Evolutionary conservation across 2,888 invertebrate genomes (phyloP).

Genomic region (Brenthis hecate): DNA sequence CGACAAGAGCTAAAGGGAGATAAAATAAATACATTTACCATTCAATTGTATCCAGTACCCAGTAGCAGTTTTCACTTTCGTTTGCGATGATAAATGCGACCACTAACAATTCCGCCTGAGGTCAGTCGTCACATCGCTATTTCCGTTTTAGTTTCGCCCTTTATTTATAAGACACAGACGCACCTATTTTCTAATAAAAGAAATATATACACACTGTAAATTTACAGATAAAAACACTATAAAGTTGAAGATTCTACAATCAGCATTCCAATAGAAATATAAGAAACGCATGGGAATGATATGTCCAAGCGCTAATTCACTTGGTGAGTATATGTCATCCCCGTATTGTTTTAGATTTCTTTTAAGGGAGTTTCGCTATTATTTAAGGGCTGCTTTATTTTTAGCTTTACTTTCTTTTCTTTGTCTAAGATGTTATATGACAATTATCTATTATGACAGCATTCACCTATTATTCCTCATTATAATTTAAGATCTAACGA

Average conservation of each 20-base stretch:
- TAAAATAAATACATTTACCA: slow-evolving; percentile 49
- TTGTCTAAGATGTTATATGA: slow-evolving; percentile 18
- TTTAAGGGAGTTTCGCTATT: too few relatives aligned
- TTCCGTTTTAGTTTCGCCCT: slow-evolving; percentile 61
- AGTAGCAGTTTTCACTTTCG: slow-evolving; percentile 72
- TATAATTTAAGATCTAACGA: slow-evolving; percentile 55
- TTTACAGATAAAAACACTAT: too few relatives aligned
- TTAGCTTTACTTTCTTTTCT: slow-evolving; percentile 27
- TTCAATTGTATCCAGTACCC: slow-evolving; percentile 49
- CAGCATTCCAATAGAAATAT: too few relatives aligned
- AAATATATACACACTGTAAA: neutral
- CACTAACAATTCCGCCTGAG: slow-evolving; percentile 68
- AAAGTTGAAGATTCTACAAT: too few relatives aligned
- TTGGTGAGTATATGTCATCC: too few relatives aligned
- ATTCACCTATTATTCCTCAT: slow-evolving; percentile 54
- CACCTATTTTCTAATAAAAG: slow-evolving; percentile 2
- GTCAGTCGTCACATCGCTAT: slow-evolving; percentile 68
- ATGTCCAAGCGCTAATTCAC: too few relatives aligned
- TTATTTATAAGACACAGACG: slow-evolving; percentile 49
- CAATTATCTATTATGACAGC: slow-evolving; percentile 42
- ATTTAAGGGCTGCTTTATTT: too few relatives aligned
- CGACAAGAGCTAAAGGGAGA: slow-evolving; percentile 32
- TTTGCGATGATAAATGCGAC: slow-evolving; percentile 63
- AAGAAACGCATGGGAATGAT: too few relatives aligned
- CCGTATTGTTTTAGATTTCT: too few relatives aligned